These are phyloP conservation scores for Gymnocypris eckloni DNA, from an alignment of 2,797 vertebrate species.

Conservation along the genomic window DNA sequence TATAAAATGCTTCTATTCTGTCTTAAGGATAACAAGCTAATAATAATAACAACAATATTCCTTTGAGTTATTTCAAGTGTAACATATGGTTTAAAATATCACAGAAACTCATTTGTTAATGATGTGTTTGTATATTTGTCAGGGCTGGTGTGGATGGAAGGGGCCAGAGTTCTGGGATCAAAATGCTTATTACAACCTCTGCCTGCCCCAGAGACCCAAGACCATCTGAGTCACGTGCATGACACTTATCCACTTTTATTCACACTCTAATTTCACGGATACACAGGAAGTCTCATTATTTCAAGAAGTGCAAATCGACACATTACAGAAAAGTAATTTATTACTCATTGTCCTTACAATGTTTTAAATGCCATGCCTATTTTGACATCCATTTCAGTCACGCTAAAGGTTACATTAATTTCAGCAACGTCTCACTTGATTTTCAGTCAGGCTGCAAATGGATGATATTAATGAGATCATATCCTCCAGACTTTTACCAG, in stretches of 20 bases:
- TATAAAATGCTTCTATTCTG: too few relatives aligned
- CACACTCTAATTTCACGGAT: neutral
- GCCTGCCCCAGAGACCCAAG: constrained; percentile 91
- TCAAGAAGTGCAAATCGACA: neutral
- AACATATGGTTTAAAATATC: neutral
- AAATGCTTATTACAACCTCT: constrained; percentile 94
- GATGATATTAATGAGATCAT: neutral
- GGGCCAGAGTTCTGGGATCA: constrained; percentile 93
- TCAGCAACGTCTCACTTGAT: neutral
- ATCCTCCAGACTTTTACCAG: neutral
- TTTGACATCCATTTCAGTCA: neutral
- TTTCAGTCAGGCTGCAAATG: neutral
- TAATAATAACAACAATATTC: neutral
- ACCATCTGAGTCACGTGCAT: constrained; percentile 74
- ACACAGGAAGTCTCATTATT: neutral
- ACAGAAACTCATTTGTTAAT: constrained; percentile 37
- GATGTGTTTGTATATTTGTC: constrained; percentile 35
- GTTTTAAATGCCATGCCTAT: neutral
- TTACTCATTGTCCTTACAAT: constrained; percentile 6
- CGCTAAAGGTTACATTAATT: neutral
- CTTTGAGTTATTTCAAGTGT: neutral
- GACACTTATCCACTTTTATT: neutral
- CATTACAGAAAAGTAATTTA: neutral
- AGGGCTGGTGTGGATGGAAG: constrained; percentile 99
- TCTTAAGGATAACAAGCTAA: neutral